Evolutionary conservation across 2,113 vertebrate genomes (phyloP).

Genomic region (Mus pahari): DNA sequence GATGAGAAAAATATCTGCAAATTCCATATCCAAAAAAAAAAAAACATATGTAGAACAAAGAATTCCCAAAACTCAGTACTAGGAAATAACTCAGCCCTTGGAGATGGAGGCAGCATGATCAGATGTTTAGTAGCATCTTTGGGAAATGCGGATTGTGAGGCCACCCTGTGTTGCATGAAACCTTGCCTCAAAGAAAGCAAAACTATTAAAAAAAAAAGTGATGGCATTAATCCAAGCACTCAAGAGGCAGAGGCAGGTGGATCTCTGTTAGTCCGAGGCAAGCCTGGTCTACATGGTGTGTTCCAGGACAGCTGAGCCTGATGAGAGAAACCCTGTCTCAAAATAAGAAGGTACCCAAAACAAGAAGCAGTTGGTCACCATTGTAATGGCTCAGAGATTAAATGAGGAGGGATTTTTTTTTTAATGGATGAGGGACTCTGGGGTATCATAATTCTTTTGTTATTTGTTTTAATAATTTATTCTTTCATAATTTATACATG

Average conservation of each 20-base stretch:
- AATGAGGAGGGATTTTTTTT: background rate
- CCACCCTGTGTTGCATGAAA: background rate
- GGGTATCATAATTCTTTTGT: background rate
- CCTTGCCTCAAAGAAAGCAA: background rate
- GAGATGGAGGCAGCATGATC: background rate
- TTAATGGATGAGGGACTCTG: background rate
- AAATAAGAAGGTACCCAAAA: background rate
- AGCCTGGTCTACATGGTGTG: background rate
- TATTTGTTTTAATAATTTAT: background rate
- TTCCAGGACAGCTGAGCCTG: background rate
- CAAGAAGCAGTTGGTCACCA: background rate
- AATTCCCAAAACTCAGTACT: background rate
- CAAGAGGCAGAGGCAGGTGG: background rate
- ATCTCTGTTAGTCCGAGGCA: background rate
- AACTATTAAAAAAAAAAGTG: no score
- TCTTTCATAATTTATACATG: background rate
- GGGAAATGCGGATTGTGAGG: background rate
- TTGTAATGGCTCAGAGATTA: background rate
- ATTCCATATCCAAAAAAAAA: background rate
- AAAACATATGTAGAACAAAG: background rate
- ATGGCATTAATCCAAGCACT: no score
- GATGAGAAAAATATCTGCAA: background rate
- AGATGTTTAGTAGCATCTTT: background rate
- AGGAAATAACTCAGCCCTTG: background rate
- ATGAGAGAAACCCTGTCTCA: background rate